Evolutionary conservation across 2,113 vertebrate genomes (phyloP).

Genomic region (Ophthalmolycus amberensis): DNA sequence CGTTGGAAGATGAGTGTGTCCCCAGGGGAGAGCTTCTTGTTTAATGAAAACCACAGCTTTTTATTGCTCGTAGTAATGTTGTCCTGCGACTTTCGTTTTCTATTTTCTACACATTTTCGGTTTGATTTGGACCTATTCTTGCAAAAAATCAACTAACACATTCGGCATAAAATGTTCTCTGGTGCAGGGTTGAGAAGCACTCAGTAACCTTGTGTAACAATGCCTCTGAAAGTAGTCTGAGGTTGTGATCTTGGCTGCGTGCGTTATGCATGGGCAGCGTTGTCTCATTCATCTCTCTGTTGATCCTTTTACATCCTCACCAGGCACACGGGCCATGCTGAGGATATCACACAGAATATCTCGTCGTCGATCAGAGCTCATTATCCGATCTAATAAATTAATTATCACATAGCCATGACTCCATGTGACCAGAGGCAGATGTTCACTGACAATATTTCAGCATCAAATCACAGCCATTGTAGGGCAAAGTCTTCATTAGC

Average conservation of each 20-base stretch:
- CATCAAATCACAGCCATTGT: slow-evolving; percentile 40
- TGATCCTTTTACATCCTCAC: slow-evolving; percentile 55
- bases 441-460: slow-evolving; percentile 48
- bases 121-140: neutral
- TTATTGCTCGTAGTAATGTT: too few species aligned
- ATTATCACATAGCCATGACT: slow-evolving; percentile 52
- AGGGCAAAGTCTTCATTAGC: slow-evolving; percentile 61
- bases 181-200: neutral
- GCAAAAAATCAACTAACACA: slow-evolving; percentile 9
- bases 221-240: slow-evolving; percentile 37
- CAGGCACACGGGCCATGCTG: slow-evolving; percentile 22
- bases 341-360: slow-evolving; percentile 47
- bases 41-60: slow-evolving; percentile 33
- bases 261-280: neutral
- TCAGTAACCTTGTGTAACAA: slow-evolving; percentile 56
- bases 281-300: slow-evolving; percentile 49
- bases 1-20: slow-evolving; percentile 16
- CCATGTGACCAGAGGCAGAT: slow-evolving; percentile 58
- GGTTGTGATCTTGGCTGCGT: slow-evolving; percentile 46
- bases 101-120: neutral
- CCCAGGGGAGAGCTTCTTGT: slow-evolving; percentile 21
- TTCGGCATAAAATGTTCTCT: slow-evolving; percentile 7
- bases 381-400: slow-evolving; percentile 64
- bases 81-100: neutral
- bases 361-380: slow-evolving; percentile 56